These are phyloP conservation scores for Megalopta genalis DNA, from an alignment of 1,140 invertebrate genomes.

Conservation along the genomic window DNA sequence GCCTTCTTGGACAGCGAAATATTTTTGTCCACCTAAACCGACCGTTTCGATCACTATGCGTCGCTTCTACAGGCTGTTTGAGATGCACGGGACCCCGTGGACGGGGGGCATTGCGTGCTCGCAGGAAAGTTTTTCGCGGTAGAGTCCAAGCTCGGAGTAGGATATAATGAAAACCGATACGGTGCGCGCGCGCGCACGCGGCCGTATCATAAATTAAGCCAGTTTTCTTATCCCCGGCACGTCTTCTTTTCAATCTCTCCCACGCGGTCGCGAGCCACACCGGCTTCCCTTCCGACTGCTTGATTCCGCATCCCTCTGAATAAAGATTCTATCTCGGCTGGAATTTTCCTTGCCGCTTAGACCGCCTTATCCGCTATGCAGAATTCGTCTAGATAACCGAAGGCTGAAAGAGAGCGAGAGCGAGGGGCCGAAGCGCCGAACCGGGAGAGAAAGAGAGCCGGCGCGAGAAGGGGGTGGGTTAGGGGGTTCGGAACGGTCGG, in stretches of 20 bases:
- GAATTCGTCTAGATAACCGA: constrained; percentile 23
- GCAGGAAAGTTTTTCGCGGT: constrained; percentile 1
- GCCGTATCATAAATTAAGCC: constrained; percentile 38
- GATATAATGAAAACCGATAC: constrained; percentile 40
- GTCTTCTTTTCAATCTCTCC: constrained; percentile 34
- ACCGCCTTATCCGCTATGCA: constrained; percentile 8
- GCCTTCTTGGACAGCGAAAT: too few species aligned
- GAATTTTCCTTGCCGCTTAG: constrained; percentile 19
- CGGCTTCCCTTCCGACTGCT: constrained; percentile 17
- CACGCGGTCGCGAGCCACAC: constrained; percentile 12
- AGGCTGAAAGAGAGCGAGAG: background rate
- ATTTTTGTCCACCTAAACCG: too few species aligned
- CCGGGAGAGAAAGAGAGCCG: too few species aligned
- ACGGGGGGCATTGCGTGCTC: background rate
- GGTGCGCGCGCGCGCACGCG: too few species aligned
- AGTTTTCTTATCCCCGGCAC: constrained; percentile 35
- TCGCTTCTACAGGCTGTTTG: background rate
- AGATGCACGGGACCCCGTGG: background rate
- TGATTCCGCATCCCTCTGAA: constrained; percentile 34
- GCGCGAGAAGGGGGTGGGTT: background rate
- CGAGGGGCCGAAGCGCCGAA: too few species aligned
- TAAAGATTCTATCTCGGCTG: constrained; percentile 34
- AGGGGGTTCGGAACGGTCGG: background rate
- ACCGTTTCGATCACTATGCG: too few species aligned
- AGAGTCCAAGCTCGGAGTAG: background rate